A percentile compares a stretch with the other conserved stretches of the same genome.
phyloP scores from a whole-genome alignment of 2,113 vertebrate species.

The Indicator maculatus region DNA sequence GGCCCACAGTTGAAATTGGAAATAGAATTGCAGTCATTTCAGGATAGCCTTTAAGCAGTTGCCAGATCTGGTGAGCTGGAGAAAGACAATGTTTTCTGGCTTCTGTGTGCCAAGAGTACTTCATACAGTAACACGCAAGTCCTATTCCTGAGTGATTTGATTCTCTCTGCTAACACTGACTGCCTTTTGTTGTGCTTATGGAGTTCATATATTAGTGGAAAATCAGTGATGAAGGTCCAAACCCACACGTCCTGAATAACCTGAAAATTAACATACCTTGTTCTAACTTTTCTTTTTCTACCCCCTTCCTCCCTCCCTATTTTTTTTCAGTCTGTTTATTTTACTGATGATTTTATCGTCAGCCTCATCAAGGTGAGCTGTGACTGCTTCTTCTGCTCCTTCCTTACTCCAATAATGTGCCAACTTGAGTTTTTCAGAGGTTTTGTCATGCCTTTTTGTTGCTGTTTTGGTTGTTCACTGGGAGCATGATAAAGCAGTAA shows the following conservation, averaged over 20 bases:
- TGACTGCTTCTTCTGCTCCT: not conserved
- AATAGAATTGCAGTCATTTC: not conserved
- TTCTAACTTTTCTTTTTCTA: not conserved
- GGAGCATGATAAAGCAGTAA: not conserved
- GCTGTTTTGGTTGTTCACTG: not conserved
- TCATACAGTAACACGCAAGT: not conserved
- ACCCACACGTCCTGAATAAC: not conserved
- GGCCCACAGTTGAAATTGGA: not conserved
- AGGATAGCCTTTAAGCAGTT: not conserved
- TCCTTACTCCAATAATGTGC: not conserved
- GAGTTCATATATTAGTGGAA: not conserved
- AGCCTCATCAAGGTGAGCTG: constrained; percentile 10
- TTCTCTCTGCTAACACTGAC: not conserved
- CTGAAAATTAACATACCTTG: not conserved
- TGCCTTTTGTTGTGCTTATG: not conserved
- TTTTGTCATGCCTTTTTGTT: not conserved
- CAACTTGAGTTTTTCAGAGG: not conserved
- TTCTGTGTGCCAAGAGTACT: not conserved
- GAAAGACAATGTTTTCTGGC: not conserved
- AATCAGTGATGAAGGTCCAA: not conserved
- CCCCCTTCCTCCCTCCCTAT: too few species aligned
- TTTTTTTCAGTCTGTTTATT: not conserved
- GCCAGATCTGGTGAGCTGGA: not conserved
- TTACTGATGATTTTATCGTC: not conserved
- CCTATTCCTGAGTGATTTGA: not conserved